Evolutionary conservation across 2,888 invertebrate genomes (phyloP).

Genomic region (Ferdinandea cuprea): DNA sequence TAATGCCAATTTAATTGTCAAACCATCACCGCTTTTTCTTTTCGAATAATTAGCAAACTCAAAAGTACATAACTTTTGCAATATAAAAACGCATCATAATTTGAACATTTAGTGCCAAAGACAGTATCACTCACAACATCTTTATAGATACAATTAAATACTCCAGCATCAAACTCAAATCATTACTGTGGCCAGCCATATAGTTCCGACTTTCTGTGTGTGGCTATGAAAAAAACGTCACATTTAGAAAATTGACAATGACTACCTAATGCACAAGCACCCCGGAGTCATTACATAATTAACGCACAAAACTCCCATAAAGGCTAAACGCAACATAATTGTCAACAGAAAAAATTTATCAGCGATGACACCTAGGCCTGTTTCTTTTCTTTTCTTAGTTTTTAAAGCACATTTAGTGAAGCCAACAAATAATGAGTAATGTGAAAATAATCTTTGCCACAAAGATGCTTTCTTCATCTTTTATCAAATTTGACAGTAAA

Average conservation of each 20-base stretch:
- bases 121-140: neutral
- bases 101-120: conserved; percentile 6
- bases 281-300: conserved; percentile 17
- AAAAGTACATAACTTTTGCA: neutral
- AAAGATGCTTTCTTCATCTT: neutral
- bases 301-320: conserved; percentile 21
- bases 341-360: conserved; percentile 20
- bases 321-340: conserved; percentile 8
- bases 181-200: neutral
- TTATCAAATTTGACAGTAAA: conserved; percentile 3
- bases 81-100: conserved; percentile 15
- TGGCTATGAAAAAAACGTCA: neutral
- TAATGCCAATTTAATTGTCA: neutral
- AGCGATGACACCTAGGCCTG: neutral
- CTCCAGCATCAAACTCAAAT: neutral
- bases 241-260: conserved; percentile 2
- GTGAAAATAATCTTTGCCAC: conserved; percentile 9
- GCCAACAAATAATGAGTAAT: neutral
- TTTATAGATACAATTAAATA: neutral
- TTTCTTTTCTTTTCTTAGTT: neutral
- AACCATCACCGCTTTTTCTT: conserved; percentile 5
- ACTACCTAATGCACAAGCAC: conserved; percentile 19
- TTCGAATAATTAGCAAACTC: conserved; percentile 6
- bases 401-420: neutral
- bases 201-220: conserved; percentile 38